Evolutionary conservation across 2,113 vertebrate genomes (phyloP).

Genomic region (Oxyruncus cristatus): DNA sequence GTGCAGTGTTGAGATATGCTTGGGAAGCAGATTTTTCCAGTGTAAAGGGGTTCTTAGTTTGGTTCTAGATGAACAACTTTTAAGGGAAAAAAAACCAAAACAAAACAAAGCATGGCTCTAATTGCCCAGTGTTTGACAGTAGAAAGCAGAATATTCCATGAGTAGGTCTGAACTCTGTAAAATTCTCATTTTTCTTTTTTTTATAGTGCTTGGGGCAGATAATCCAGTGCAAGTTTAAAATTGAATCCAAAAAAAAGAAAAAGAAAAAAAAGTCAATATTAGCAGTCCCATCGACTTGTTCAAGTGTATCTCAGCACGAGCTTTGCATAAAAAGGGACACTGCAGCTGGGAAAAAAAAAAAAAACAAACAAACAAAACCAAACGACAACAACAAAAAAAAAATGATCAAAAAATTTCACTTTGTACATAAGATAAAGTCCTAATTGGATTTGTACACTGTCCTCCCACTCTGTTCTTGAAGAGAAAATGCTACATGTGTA

Average conservation of each 20-base stretch:
- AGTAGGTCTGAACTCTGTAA: conserved; percentile 45
- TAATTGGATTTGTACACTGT: conserved; percentile 84
- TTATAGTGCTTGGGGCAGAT: conserved; percentile 22
- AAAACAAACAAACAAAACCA: not conserved
- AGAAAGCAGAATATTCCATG: conserved; percentile 41
- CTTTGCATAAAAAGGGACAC: conserved; percentile 84
- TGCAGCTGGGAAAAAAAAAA: conserved; percentile 75
- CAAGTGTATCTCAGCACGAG: conserved; percentile 79
- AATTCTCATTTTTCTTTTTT: not conserved
- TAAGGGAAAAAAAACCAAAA: conserved; percentile 2
- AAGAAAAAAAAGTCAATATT: not conserved
- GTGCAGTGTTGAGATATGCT: conserved; percentile 92
- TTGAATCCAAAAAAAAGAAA: accelerated
- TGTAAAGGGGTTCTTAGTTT: not conserved
- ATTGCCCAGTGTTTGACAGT: conserved; percentile 52
- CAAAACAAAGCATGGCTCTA: conserved; percentile 18
- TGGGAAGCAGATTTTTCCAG: conserved; percentile 47
- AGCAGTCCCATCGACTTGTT: conserved; percentile 48
- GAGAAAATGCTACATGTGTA: conserved; percentile 87
- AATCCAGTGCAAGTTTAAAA: conserved; percentile 6
- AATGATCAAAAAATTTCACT: conserved; percentile 72
- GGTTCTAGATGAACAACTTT: conserved; percentile 37
- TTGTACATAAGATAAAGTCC: conserved; percentile 88
- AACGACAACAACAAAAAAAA: not conserved
- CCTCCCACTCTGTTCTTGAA: conserved; percentile 84